phyloP scores from a whole-genome alignment of 2,888 invertebrate genomes.

The Sycophila texana region DNA sequence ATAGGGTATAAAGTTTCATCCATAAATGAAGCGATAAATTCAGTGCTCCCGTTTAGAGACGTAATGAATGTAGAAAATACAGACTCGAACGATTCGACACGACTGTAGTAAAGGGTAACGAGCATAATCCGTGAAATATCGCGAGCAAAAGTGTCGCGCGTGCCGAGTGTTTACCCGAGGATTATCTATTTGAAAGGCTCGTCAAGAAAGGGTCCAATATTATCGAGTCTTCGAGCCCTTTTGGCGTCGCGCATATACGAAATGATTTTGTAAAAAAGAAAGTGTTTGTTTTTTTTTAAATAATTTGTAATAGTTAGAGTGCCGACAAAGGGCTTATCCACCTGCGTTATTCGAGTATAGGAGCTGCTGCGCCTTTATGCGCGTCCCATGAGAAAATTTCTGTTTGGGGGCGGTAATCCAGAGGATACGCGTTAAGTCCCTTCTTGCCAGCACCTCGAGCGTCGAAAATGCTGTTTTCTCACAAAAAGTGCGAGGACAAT shows the following conservation, averaged over 20 bases:
- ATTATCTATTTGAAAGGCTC: conserved; percentile 73
- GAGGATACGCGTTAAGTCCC: conserved; percentile 72
- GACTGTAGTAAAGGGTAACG: conserved; percentile 47
- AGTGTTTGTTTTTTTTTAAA: no score
- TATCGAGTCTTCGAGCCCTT: background rate
- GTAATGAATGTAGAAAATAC: conserved; percentile 5
- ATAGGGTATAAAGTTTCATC: no score
- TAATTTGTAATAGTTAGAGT: conserved; percentile 1
- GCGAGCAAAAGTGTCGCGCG: conserved; percentile 70
- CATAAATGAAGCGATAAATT: no score
- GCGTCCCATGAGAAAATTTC: conserved; percentile 54
- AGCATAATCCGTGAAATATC: conserved; percentile 74
- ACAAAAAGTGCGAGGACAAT: conserved; percentile 72
- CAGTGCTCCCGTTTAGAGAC: no score
- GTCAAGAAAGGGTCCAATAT: conserved; percentile 15
- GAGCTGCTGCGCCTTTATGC: no score
- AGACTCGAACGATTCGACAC: conserved; percentile 48
- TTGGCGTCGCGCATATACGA: no score
- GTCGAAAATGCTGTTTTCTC: conserved; percentile 75
- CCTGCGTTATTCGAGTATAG: background rate
- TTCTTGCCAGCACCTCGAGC: conserved; percentile 75
- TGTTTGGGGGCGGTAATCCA: conserved; percentile 69
- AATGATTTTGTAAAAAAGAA: no score
- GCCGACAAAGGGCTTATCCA: conserved; percentile 17
- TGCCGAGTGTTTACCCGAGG: conserved; percentile 72